Evolutionary conservation across 2,113 vertebrate genomes (phyloP), one percentile per base, ranked within the genome.

Genomic region (Megatriorchis doriae): DNA sequence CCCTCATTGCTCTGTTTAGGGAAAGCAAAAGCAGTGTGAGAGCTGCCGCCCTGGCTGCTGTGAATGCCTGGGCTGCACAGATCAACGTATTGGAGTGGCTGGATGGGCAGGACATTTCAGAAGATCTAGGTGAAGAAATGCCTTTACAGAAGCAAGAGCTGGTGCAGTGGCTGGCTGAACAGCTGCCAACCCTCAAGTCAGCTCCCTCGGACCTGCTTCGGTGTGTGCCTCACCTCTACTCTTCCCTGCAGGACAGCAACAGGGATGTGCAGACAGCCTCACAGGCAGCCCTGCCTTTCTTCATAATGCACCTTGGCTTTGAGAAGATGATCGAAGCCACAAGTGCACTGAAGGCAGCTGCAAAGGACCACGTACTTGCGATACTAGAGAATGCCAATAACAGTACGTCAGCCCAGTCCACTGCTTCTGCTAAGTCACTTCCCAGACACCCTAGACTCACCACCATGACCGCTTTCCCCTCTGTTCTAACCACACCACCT

Each of bases 271-370:
- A 98, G 38, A 98, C 98, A 94, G 99, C 98, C 52, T 99, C 99
- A 22, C 98, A 98, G 91, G 99, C 99, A 34, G 99, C 99, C 6
- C 95, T 99, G 81, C 98, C 99, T 3, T 98, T 98, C 78, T 99
- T 99, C 90, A 99, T 99, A 98, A 99, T 99, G 98, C 99, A 99
- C 90, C 97, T 99, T 67, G 97, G 98, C 63, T 98, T 98, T 70
- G 99, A 99, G 77, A 99, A 99, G 94, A 99, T 99, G 99, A 89
- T 47, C 42, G 99, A 99, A 90, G 98, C 98, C 23, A 98, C 99
- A 7, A 96, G 97, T 19, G 99, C 98, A 91, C 98, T 99, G 55
- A 99, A 99, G 98, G 96, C 98, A 21, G 93, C 98, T 75, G 99
- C 98, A 38, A 99, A 99, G 97, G 99, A 99, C 90, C 98, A 98